Percentiles rank a stretch among this genome's conserved stretches.
Evolutionary conservation across 2,797 vertebrate species (phyloP).

Genomic region (Tokudaia muenninki): DNA sequence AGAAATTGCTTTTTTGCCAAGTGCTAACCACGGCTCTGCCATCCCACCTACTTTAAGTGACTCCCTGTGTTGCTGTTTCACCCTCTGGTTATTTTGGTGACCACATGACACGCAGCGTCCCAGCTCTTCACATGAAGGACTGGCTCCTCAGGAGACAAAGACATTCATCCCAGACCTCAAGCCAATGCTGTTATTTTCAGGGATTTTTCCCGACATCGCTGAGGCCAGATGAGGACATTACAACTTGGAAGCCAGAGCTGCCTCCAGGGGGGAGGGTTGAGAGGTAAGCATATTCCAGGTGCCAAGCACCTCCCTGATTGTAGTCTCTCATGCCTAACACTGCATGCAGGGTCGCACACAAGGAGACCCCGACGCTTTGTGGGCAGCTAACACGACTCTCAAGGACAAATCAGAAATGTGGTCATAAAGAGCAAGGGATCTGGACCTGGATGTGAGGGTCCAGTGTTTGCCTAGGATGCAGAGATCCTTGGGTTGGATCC

Average conservation of each 20-base stretch:
- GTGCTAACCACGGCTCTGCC: neutral
- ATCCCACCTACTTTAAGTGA: neutral
- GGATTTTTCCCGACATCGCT: neutral
- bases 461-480: neutral
- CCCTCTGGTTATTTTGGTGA: neutral
- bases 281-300: neutral
- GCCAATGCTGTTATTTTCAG: slow-evolving; percentile 10
- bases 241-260: neutral
- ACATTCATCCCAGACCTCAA: neutral
- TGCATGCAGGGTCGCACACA: neutral
- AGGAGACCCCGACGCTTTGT: neutral
- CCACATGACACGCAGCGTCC: neutral
- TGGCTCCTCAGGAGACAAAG: neutral
- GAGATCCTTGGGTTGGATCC: neutral
- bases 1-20: neutral
- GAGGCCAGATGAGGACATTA: slow-evolving; percentile 21
- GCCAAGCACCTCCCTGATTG: neutral
- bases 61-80: neutral
- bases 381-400: neutral
- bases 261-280: neutral
- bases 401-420: neutral
- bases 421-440: neutral
- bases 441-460: neutral
- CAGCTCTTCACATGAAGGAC: neutral
- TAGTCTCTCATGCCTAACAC: neutral